phyloP scores from a whole-genome alignment of 2,888 invertebrate species.

The Polylopha cassiicola region DNA sequence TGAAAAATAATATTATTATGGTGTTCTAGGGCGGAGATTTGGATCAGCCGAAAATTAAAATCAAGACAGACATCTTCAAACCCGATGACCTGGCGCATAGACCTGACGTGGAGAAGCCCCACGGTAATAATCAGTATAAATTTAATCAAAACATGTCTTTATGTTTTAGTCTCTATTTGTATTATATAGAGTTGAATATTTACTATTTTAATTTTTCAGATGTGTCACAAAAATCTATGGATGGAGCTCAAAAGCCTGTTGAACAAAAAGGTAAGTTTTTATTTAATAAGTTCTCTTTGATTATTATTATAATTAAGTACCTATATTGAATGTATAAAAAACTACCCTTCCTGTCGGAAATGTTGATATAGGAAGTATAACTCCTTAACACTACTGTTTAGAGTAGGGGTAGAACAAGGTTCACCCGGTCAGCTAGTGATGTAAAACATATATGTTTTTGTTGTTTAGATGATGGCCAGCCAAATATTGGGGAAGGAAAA shows the following conservation, averaged over 20 bases:
- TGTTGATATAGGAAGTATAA: no score
- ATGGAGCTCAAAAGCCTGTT: conserved; percentile 28
- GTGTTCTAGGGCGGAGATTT: conserved; percentile 54
- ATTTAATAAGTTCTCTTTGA: background rate
- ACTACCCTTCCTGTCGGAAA: no score
- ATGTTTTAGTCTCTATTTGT: background rate
- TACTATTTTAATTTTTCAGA: conserved; percentile 37
- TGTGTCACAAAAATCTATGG: conserved; percentile 41
- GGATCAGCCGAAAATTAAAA: conserved; percentile 73
- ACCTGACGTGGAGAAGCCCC: conserved; percentile 51
- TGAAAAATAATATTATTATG: conserved; percentile 28
- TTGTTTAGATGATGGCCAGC: conserved; percentile 45
- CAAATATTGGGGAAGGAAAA: conserved; percentile 41
- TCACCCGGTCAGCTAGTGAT: no score
- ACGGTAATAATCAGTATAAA: conserved; percentile 43
- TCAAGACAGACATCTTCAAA: conserved; percentile 73
- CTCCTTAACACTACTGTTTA: no score
- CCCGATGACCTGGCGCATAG: conserved; percentile 62
- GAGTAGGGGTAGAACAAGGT: no score
- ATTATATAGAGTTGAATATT: conserved; percentile 12
- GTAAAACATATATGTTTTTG: conserved; percentile 1
- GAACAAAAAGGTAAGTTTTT: conserved; percentile 33
- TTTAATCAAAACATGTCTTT: background rate
- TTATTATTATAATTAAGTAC: background rate
- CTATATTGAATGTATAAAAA: background rate